A percentile compares a stretch with the other conserved stretches of the same genome.
Conservation (phyloP, 92 coral and sea anemone species). For the Epizoanthus scotinus region DNA sequence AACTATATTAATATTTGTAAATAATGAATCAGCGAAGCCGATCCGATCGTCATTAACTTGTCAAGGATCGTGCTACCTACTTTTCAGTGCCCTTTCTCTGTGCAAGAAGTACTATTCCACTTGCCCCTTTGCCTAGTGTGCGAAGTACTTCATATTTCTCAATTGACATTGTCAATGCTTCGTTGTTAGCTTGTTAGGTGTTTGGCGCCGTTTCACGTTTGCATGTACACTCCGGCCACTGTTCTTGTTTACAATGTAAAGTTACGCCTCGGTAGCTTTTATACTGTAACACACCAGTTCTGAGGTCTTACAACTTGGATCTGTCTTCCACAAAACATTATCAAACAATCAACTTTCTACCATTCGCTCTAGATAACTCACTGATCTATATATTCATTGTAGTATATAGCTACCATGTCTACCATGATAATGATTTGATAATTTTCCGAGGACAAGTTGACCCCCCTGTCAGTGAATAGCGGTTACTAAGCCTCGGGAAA, state of each 20-base stretch:
- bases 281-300: not conserved
- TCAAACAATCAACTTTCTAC: no score
- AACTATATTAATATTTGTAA: not conserved
- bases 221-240: not conserved
- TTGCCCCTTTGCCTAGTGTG: conserved; percentile 84
- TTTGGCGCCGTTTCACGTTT: not conserved
- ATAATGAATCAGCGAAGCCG: not conserved
- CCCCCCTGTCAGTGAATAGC: no score
- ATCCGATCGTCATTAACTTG: not conserved
- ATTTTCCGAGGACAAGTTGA: no score
- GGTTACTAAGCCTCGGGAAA: conserved; percentile 8
- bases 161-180: conserved; percentile 41
- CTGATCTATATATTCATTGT: no score
- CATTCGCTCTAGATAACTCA: no score
- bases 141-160: conserved; percentile 76
- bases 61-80: conserved; percentile 43
- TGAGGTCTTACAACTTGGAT: not conserved
- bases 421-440: no score
- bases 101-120: conserved; percentile 88
- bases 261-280: not conserved
- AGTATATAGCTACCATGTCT: no score
- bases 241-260: no score
- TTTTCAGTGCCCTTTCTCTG: conserved; percentile 70
- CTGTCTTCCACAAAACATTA: not conserved
- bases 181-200: no score